These are phyloP conservation scores for Lucilia sericata DNA, from an alignment of 1,140 invertebrate genomes.

Conservation along the genomic window DNA sequence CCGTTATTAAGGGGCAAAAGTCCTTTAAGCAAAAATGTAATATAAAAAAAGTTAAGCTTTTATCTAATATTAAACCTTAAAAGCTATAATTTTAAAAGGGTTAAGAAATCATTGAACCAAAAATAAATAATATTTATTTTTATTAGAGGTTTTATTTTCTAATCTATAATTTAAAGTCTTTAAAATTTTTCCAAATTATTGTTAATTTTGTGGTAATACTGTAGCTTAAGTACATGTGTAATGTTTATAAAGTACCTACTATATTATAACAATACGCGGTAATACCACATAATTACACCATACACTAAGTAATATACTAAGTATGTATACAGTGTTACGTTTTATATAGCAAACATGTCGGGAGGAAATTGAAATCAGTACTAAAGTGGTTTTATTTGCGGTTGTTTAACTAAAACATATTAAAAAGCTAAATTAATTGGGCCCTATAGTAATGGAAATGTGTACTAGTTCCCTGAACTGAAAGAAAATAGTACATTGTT, in stretches of 20 bases:
- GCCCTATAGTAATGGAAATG: no score
- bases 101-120: neutral
- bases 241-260: neutral
- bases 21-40: neutral
- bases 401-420: no score
- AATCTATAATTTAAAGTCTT: neutral
- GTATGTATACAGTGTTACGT: no score
- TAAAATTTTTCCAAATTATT: neutral
- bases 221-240: neutral
- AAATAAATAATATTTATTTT: no score
- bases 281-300: conserved; percentile 6
- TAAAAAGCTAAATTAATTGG: no score
- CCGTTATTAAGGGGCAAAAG: neutral
- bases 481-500: no score
- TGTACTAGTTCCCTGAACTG: no score
- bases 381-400: no score
- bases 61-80: neutral
- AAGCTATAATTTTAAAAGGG: neutral
- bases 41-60: neutral
- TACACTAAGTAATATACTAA: neutral
- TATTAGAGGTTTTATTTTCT: neutral
- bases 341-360: no score
- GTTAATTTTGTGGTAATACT: neutral
- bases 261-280: neutral
- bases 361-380: no score